Percentiles rank a stretch among this genome's conserved stretches.
These are phyloP conservation scores for Phengaris alcon DNA, from an alignment of 2,888 invertebrate species.

Conservation along the genomic window DNA sequence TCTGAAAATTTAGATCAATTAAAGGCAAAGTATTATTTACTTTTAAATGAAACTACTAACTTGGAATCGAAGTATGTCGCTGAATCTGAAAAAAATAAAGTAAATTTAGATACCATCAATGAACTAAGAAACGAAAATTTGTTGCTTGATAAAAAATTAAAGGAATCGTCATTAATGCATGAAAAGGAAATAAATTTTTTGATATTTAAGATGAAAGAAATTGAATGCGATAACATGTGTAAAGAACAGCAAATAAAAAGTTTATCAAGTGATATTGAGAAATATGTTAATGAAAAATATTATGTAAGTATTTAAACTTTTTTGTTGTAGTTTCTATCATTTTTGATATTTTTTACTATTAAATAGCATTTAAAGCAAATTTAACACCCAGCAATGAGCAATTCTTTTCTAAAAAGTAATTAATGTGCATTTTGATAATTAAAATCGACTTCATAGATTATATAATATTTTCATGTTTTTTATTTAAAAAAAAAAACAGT, in stretches of 20 bases:
- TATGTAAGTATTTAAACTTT: constrained; percentile 12
- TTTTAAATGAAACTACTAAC: constrained; percentile 63
- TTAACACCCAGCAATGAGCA: too few relatives aligned
- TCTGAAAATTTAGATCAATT: constrained; percentile 61
- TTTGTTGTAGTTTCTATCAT: constrained; percentile 2
- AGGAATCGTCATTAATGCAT: constrained; percentile 52
- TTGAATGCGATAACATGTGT: constrained; percentile 76
- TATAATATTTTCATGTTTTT: too few relatives aligned
- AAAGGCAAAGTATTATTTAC: constrained; percentile 62
- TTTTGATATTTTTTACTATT: not conserved
- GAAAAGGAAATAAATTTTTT: constrained; percentile 74
- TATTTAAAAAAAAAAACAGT: too few relatives aligned
- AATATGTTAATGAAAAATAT: constrained; percentile 36
- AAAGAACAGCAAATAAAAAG: constrained; percentile 79
- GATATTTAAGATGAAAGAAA: constrained; percentile 72
- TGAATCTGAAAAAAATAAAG: constrained; percentile 63
- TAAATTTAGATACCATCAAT: constrained; percentile 56
- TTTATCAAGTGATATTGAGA: constrained; percentile 74
- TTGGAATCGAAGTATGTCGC: constrained; percentile 64
- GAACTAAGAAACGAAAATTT: constrained; percentile 59
- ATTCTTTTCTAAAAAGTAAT: too few relatives aligned
- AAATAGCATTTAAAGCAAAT: too few relatives aligned
- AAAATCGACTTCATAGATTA: too few relatives aligned
- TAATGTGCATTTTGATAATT: too few relatives aligned
- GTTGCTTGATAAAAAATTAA: constrained; percentile 57